Base-by-base conservation (phyloP, 2,888 invertebrate species). In the Leucophora obtusa region DNA sequence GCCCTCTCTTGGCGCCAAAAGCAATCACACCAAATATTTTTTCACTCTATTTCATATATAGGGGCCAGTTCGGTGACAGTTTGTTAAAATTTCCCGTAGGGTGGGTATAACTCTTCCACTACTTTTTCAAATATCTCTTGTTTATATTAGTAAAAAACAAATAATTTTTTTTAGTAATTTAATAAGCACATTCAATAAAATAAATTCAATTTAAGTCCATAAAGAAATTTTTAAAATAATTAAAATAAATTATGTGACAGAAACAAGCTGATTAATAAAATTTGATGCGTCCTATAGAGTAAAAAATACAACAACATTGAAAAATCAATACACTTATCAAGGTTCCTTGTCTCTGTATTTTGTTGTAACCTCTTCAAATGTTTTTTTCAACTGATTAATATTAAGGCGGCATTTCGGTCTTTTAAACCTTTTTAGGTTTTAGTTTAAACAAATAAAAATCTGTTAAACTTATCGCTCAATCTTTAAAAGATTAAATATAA, bases 381-480 rank as follows among this genome's bases (percentile, higher is more conserved):
- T 47, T n/a, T n/a, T 47, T n/a, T 54, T 28, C 43, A 66, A 66
- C 66, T 54, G 38, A 66, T 66, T 54, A 66, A 66, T 77, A 77
- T 66, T 24, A 43, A 65, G 70, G 77, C 81, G 81, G 81, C 73
- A 66, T 71, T 77, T 66, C 7, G 9, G 38, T 66, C 38, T 54
- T 65, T 43, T 18, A 47, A 47, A 4, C 43, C 43, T 38, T 58
- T 58, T 9, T 6, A 43, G 43, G 60, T 63, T 28, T 65, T 10
- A 54, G 35, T 54, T 38, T 66, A 60, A 66, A 68, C 33, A 74
- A 63, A 53, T 18, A 58, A 50, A 43, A 53, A 69, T 58, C 69
- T 69, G 73, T 76, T 70, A 14, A 72, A 78, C 35, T 78, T 78
- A 78, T 78, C 77, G 60, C 38, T 50, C 33, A 72, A 78, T 78